Percentiles rank a stretch among this genome's conserved stretches.
Conservation (phyloP, 2,888 invertebrate genomes). For the Penaeus monodon region DNA sequence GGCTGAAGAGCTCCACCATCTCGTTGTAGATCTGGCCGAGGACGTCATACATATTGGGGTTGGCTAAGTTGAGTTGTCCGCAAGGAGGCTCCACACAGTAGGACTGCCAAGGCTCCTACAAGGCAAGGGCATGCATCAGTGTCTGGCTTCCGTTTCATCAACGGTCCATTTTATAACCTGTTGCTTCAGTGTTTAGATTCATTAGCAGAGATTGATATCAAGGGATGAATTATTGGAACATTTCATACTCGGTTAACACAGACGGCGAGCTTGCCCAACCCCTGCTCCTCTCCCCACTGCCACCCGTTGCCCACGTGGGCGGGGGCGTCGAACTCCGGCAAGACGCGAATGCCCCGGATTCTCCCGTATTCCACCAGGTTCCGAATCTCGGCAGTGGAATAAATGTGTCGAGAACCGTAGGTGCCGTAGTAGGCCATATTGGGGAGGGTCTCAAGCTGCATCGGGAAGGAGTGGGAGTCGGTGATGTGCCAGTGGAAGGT, state of each 20-base stretch:
- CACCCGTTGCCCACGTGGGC: constrained; percentile 85
- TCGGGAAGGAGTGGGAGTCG: constrained; percentile 94
- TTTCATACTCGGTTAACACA: constrained; percentile 78
- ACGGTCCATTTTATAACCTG: no score
- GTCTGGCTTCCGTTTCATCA: no score
- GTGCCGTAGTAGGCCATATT: constrained; percentile 83
- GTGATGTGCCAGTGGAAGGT: constrained; percentile 96
- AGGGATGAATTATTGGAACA: no score
- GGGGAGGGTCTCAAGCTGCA: constrained; percentile 81
- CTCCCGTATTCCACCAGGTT: constrained; percentile 84
- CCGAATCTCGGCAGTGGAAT: constrained; percentile 79
- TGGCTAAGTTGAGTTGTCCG: constrained; percentile 82
- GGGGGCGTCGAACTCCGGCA: constrained; percentile 94
- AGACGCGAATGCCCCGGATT: constrained; percentile 83
- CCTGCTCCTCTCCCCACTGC: constrained; percentile 85
- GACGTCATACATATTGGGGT: constrained; percentile 70
- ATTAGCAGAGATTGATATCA: no score
- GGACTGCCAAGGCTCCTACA: constrained; percentile 76
- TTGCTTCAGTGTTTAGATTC: no score
- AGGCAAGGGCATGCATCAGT: no score
- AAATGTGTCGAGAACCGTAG: constrained; percentile 75
- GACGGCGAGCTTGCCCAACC: constrained; percentile 82
- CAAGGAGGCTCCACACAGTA: constrained; percentile 88
- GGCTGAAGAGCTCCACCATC: constrained; percentile 22
- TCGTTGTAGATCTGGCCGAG: constrained; percentile 32